phyloP scores from a whole-genome alignment of 2,888 invertebrate genomes.

The Eupithecia tripunctaria region DNA sequence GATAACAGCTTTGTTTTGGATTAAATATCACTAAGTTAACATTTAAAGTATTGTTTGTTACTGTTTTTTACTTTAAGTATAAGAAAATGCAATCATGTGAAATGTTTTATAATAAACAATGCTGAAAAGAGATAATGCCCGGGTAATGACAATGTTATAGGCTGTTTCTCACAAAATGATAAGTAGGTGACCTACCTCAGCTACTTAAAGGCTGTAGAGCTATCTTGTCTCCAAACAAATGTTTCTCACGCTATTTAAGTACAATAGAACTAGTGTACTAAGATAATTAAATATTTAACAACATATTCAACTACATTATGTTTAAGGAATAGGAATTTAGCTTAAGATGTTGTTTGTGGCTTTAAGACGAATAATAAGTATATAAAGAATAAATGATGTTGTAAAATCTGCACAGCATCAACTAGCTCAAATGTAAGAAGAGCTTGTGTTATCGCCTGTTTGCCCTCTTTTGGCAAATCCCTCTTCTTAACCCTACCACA shows the following conservation, averaged over 20 bases:
- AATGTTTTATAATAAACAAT: background rate
- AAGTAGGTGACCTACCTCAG: background rate
- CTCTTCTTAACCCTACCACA: too few relatives aligned
- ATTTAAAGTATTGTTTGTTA: background rate
- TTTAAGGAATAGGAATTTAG: too few relatives aligned
- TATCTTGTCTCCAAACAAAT: background rate
- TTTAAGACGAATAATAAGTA: background rate
- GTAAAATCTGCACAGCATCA: background rate
- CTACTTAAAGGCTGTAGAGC: background rate
- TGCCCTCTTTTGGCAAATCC: too few relatives aligned
- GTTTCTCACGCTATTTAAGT: background rate
- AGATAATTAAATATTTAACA: background rate
- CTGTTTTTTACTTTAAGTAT: background rate
- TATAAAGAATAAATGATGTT: background rate
- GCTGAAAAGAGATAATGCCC: background rate
- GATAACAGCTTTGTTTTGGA: slow-evolving; percentile 20
- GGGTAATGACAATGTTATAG: background rate
- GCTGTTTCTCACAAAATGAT: background rate
- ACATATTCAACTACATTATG: too few relatives aligned
- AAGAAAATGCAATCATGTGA: background rate
- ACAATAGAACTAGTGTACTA: background rate
- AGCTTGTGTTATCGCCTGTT: background rate
- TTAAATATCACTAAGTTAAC: background rate
- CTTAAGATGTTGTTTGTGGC: too few relatives aligned
- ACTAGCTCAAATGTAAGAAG: background rate